phyloP scores from a whole-genome alignment of 2,797 vertebrate genomes.

The Helicolenus hilgendorfi region DNA sequence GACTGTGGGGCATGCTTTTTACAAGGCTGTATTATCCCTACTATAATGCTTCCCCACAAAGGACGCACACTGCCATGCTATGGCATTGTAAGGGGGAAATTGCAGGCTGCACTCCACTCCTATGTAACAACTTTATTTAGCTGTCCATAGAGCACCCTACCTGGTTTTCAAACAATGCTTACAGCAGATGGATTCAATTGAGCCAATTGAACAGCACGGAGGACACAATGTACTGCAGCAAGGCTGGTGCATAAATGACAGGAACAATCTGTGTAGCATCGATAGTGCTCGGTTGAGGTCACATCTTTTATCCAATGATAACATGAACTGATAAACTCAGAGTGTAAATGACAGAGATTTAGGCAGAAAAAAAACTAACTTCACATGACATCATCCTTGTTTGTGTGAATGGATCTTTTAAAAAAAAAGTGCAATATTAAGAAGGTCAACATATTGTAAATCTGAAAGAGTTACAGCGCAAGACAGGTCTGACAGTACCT shows the following conservation, averaged over 20 bases:
- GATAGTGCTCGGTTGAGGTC: background rate
- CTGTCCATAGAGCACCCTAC: constrained; percentile 37
- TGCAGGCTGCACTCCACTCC: constrained; percentile 61
- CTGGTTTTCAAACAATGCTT: constrained; percentile 63
- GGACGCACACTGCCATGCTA: constrained; percentile 61
- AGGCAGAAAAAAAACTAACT: background rate
- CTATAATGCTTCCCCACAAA: constrained; percentile 78
- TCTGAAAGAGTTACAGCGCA: background rate
- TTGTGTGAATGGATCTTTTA: background rate
- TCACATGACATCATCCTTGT: background rate
- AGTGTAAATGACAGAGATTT: background rate
- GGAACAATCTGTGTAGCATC: constrained; percentile 15
- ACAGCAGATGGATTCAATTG: constrained; percentile 61
- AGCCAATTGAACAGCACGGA: constrained; percentile 46
- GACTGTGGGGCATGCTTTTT: constrained; percentile 59
- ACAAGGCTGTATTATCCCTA: constrained; percentile 75
- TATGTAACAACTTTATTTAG: constrained; percentile 70
- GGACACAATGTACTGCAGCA: constrained; percentile 17
- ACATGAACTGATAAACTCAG: background rate
- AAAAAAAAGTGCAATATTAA: background rate
- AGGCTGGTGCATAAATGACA: constrained; percentile 19
- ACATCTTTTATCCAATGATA: constrained; percentile 8
- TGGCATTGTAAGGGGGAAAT: constrained; percentile 67
- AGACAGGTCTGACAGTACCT: background rate
- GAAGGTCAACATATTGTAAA: background rate